Base-by-base conservation (phyloP, 2,888 invertebrate genomes). In the Aphodius sticticus region DNA sequence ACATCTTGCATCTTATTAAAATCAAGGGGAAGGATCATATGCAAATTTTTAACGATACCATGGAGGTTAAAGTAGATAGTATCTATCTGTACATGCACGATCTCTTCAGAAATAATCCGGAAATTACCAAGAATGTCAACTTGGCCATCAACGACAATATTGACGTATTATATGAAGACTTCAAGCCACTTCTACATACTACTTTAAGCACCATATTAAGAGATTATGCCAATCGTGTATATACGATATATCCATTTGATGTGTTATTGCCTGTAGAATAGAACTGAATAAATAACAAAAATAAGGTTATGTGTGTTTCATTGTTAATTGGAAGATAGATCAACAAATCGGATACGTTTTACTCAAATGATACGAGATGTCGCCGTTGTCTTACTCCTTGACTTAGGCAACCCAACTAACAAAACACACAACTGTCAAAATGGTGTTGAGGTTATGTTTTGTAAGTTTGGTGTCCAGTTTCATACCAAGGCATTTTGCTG, bases 91-190 rank as follows among this genome's bases (percentile, higher is more conserved):
- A 86, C 77, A 84, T 86, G 79, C 81, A 82, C 35, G 84, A 86
- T 78, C 78, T 87, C 5, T 86, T 87, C 77, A 83, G 83, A 35
- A 84, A 83, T 6, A 86, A 86, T 80, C 82, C 84, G 77, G 83
- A 84, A 74, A 70, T 87, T 6, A 85, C 84, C 16, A 82, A 84
- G 69, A 81, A 86, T 6, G 87, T 88, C 15, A 89, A 89, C 80
- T 84, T 84, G 70, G 85, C 88, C 2, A 87, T 90, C 77, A 88
- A 86, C 79, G 88, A 88, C 71, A 90, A 89, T 81, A 86, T 87
- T 69, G 85, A 88, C 70, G 85, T 84, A 36, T 82, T 89, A 5
- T 87, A 87, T 77, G 84, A 86, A 70, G 89, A 89, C 80, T 78
- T 89, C 16, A 87, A 86, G 78, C 89, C 89, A n/a, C 85, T 88